phyloP scores from a whole-genome alignment of 2,797 vertebrate species.

The Tangara arthus region DNA sequence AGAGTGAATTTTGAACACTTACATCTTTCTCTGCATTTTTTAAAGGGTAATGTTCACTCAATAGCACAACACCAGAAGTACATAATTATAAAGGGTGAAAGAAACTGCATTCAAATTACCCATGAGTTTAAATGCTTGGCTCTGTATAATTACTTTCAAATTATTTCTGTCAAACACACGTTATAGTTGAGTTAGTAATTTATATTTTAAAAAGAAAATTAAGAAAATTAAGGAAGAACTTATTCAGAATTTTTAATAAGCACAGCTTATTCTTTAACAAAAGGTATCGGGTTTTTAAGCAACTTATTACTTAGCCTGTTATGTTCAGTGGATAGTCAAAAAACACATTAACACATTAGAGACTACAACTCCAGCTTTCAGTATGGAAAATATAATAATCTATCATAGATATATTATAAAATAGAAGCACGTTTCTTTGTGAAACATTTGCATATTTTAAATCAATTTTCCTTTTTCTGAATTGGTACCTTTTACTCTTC shows the following conservation, averaged over 20 bases:
- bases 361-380: not conserved
- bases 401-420: not conserved
- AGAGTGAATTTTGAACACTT: conserved; percentile 26
- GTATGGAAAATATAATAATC: not conserved
- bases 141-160: conserved; percentile 60
- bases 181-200: conserved; percentile 50
- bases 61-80: conserved; percentile 11
- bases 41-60: conserved; percentile 30
- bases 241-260: conserved; percentile 30
- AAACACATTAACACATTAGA: not conserved
- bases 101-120: conserved; percentile 65
- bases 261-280: not conserved
- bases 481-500: not conserved
- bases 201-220: conserved; percentile 33
- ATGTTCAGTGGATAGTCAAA: not conserved
- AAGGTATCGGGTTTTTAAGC: not conserved
- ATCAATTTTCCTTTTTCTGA: not conserved
- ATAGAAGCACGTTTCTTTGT: not conserved
- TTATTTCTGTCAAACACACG: conserved; percentile 61
- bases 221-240: conserved; percentile 5
- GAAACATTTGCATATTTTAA: not conserved
- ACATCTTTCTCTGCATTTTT: conserved; percentile 21
- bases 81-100: conserved; percentile 55
- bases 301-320: not conserved
- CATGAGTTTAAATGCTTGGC: conserved; percentile 49